Base-by-base conservation (phyloP, 2,113 vertebrate species). In the Vulpes vulpes region DNA sequence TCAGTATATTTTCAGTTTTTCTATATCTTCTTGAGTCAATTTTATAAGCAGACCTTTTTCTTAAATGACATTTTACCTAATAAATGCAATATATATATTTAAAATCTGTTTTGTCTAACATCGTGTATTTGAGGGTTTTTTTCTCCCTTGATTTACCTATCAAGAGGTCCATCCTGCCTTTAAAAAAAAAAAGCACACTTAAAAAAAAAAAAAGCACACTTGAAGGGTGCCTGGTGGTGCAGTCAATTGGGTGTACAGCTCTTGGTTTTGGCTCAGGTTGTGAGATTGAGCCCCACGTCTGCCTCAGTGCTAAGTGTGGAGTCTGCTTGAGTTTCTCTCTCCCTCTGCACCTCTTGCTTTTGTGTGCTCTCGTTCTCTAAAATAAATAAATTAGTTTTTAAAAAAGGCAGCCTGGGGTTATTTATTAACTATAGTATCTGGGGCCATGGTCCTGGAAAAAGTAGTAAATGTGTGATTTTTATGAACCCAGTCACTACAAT, bases 71-170 rank as follows among this genome's bases (percentile, higher is more conserved):
- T 78, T 94, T 94, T 49, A n/a, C 25, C 53, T 82, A 85, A 59
- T 87, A 83, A 96, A 6, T 10, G 16, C 15, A 51, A 51, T 59
- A 78, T 62, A 43, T 35, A 53, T 60, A 53, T 64, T 67, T 20
- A 12, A 76, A 90, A 65, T 80, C 11, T 90, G 22, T 94, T 84
- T 89, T 65, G 4, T 92, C 38, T 83, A 59, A 79, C 67, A 73
- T 79, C 38, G 3, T 73, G n/a, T 14, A 74, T 57, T 89, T 57
- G 22, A 32, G 3, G 15, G 53, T 87, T 78, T 4, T 14, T 59
- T 32, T 17, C 25, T 35, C 22, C n/a, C 51, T 55, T 78, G 59
- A 51, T 69, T 96, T 62, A 49, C 11, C 16, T 76, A 84, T 10
- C 25, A 62, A 74, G 53, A 67, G 51, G 69, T 53, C 60, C 53